phyloP scores from a whole-genome alignment of 2,888 invertebrate genomes.

The Orthonychiurus folsomi region DNA sequence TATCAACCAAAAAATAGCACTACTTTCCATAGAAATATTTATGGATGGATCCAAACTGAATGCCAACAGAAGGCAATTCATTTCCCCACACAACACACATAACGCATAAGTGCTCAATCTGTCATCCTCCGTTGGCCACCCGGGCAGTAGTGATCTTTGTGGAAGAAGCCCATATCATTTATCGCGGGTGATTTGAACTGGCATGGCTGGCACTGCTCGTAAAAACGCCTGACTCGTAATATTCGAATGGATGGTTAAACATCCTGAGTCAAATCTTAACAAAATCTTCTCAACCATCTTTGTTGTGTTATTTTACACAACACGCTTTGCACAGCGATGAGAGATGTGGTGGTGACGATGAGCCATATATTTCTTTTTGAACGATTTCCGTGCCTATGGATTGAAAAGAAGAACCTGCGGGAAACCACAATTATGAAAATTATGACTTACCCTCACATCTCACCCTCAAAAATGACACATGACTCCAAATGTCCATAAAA shows the following conservation, averaged over 20 bases:
- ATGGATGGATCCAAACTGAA: no score
- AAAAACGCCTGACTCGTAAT: background rate
- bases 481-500: background rate
- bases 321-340: background rate
- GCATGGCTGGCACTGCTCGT: background rate
- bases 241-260: background rate
- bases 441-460: background rate
- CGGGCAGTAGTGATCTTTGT: background rate
- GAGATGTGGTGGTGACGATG: background rate
- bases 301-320: background rate
- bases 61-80: no score
- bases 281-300: background rate
- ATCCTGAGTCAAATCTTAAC: background rate
- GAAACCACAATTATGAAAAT: conserved; percentile 1
- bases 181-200: background rate
- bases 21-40: no score
- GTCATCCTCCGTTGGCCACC: background rate
- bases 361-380: no score
- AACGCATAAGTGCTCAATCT: background rate
- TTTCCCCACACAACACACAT: no score
- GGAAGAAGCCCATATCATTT: background rate
- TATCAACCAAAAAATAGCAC: no score
- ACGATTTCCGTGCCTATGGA: background rate
- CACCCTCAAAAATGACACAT: background rate
- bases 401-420: conserved; percentile 1